These are phyloP conservation scores for Vicugna pacos DNA, from an alignment of 2,113 vertebrate genomes.

Conservation along the genomic window DNA sequence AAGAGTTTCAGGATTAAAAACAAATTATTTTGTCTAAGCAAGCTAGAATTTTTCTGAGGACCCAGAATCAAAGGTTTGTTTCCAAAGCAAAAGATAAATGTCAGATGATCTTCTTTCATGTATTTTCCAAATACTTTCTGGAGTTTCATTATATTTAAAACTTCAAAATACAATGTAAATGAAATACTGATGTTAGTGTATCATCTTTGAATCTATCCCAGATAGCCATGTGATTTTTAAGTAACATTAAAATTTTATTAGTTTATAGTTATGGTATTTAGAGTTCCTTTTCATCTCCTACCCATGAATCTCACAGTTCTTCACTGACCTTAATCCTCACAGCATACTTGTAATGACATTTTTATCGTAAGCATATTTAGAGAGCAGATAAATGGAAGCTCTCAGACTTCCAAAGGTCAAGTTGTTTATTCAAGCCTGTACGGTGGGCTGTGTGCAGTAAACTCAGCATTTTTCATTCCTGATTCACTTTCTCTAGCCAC, in stretches of 20 bases:
- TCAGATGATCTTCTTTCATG: neutral
- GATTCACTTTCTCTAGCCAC: neutral
- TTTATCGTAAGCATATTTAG: constrained; percentile 52
- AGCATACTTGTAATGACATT: constrained; percentile 42
- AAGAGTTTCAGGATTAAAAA: constrained; percentile 41
- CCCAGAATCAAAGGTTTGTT: neutral
- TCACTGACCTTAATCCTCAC: constrained; percentile 59
- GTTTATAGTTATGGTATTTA: constrained; percentile 21
- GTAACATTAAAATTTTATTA: constrained; percentile 69
- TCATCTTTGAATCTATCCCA: neutral
- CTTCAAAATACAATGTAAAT: constrained; percentile 31
- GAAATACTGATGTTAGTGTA: neutral
- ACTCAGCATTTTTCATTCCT: neutral
- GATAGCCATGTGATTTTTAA: constrained; percentile 49
- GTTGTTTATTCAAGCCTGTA: neutral
- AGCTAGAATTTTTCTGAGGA: constrained; percentile 4
- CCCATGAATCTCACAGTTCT: neutral
- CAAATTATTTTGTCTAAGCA: constrained; percentile 35
- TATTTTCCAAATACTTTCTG: constrained; percentile 55
- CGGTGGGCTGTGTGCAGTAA: neutral
- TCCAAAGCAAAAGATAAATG: constrained; percentile 50
- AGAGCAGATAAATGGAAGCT: constrained; percentile 56
- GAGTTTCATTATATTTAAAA: constrained; percentile 18
- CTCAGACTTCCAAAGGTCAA: constrained; percentile 61
- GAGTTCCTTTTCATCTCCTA: constrained; percentile 69